Conservation (phyloP, 2,113 vertebrate genomes). For the Ardeotis arabs region DNA sequence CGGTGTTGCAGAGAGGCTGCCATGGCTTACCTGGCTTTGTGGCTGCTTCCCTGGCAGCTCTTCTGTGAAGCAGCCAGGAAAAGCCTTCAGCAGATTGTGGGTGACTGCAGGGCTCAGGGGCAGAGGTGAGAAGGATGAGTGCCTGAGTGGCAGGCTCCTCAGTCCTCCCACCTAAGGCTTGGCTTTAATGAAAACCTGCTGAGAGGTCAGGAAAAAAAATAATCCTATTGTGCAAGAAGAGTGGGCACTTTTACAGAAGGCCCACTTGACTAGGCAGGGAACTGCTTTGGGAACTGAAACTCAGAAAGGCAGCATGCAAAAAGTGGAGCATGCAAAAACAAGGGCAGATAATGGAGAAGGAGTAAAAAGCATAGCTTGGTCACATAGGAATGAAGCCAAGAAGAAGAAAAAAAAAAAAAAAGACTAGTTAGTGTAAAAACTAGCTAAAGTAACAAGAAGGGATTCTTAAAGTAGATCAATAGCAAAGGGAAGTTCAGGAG, state of each 20-base stretch:
- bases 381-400: neutral
- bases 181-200: neutral
- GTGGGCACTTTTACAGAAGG: neutral
- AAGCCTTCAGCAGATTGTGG: constrained; percentile 1
- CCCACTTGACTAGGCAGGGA: neutral
- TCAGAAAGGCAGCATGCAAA: neutral
- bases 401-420: neutral
- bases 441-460: neutral
- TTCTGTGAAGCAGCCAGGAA: neutral
- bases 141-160: neutral
- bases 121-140: neutral
- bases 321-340: neutral
- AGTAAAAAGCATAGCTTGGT: neutral
- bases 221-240: neutral
- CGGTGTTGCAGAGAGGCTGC: neutral
- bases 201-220: neutral
- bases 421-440: neutral
- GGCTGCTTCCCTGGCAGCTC: neutral
- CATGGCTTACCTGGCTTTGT: neutral
- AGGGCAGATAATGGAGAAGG: neutral
- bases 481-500: neutral
- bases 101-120: neutral
- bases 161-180: neutral
- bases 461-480: neutral
- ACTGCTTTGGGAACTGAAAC: neutral